Base-by-base conservation (phyloP, 2,113 vertebrate genomes). In the Oriolus oriolus region DNA sequence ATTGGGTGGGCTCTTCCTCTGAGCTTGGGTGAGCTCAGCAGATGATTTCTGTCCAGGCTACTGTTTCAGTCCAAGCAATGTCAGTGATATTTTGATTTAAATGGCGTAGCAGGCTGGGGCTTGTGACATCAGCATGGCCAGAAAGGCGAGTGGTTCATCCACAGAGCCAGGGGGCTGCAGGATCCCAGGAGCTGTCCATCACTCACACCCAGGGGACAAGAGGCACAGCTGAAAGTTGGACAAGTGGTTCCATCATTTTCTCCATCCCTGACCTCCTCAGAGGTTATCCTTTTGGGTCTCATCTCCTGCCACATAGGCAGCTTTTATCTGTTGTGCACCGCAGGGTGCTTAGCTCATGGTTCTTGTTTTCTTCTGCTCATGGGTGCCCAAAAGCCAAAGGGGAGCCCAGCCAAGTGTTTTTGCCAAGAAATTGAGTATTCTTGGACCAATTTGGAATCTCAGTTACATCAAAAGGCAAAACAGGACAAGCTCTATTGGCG, bases 321-420 rank as follows among this genome's bases (percentile, higher is more conserved):
- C 49, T 76, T 73, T 27, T 18, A 65, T 64, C 9, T 49, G 26
- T 31, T 50, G 49, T 7, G 14, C 16, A 7, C 21, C 64, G n/a
- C 22, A 56, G 19, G n/a, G 6, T 63, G 9, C 35, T 80, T 50
- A 42, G 60, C 31, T 22, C 0, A 0, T 35, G 41, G 15, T 44
- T 89, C 63, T 45, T 59, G n/a, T 30, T 68, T 68, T 73, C 9
- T 7, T 69, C 26, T 69, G n/a, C 27, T 73, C 22, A 0, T 21
- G n/a, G 11, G 13, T 47, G 54, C 20, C 61, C 12, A 11, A 63
- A 79, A 83, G 33, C 47, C 49, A 63, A 47, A 37, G 26, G 9
- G 17, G 16, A 76, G 10, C 27, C n/a, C 0, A 0, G 28, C 11
- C 68, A 69, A 60, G 63, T 13, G 18, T 16, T 71, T 76, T 30